phyloP scores from a whole-genome alignment of 2,113 vertebrate species.

The Athene noctua region DNA sequence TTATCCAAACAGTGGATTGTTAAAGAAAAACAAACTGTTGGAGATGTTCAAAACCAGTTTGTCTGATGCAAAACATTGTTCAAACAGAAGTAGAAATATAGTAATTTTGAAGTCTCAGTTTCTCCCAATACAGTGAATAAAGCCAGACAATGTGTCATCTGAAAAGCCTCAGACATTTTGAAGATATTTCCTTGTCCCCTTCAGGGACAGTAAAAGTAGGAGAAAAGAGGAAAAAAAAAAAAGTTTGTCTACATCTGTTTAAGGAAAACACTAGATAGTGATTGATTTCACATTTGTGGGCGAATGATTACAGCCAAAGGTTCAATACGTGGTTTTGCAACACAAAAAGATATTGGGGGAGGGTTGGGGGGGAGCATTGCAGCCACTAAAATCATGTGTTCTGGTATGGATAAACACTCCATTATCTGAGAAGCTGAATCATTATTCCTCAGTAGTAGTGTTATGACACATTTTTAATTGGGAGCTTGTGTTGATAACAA shows the following conservation, averaged over 20 bases:
- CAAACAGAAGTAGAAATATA: not conserved
- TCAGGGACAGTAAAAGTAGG: not conserved
- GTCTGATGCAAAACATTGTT: not conserved
- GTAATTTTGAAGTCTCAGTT: not conserved
- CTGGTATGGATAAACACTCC: not conserved
- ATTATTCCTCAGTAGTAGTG: slow-evolving; percentile 20
- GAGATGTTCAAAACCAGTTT: not conserved
- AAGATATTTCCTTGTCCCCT: not conserved
- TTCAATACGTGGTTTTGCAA: not conserved
- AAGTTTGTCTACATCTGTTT: not conserved
- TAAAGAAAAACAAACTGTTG: not conserved
- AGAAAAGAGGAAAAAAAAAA: not conserved
- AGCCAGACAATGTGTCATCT: not conserved
- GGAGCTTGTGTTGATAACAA: slow-evolving; percentile 29
- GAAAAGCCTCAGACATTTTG: not conserved
- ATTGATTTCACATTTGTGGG: not conserved
- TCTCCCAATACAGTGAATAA: not conserved
- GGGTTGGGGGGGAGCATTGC: not conserved
- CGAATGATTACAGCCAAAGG: not conserved
- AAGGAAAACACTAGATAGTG: not conserved
- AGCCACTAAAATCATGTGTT: not conserved
- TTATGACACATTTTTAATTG: slow-evolving; percentile 49
- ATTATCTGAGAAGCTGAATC: slow-evolving; percentile 45
- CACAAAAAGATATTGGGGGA: not conserved
- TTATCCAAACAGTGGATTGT: not conserved